phyloP scores from a whole-genome alignment of 1,140 invertebrate species.

The Philotrypesis tridentata region DNA sequence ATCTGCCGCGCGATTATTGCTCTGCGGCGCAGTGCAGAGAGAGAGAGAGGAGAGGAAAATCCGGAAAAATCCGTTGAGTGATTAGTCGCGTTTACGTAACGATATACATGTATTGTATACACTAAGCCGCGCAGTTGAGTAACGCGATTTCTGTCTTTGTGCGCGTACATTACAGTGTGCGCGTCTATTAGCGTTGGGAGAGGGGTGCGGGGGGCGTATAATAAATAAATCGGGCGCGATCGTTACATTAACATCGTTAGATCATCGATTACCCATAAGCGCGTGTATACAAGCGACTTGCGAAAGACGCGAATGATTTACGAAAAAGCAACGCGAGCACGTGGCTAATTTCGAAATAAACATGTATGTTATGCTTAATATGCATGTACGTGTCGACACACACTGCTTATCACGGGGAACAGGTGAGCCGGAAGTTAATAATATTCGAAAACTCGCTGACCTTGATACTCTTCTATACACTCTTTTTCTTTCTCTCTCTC shows the following conservation, averaged over 20 bases:
- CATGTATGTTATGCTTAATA: not conserved
- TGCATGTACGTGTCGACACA: not conserved
- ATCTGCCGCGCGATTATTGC: not conserved
- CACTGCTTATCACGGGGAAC: not conserved
- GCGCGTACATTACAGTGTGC: too few relatives aligned
- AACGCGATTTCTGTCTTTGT: not conserved
- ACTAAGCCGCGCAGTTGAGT: not conserved
- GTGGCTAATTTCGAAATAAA: conserved; percentile 3
- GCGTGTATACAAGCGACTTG: not conserved
- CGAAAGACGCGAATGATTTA: not conserved
- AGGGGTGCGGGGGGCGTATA: too few relatives aligned
- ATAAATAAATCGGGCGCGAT: not conserved
- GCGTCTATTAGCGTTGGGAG: too few relatives aligned
- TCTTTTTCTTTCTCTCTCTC: too few relatives aligned
- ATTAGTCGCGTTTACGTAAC: not conserved
- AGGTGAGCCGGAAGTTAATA: conserved; percentile 29
- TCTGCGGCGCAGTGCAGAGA: not conserved
- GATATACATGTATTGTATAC: too few relatives aligned
- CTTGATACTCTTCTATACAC: conserved; percentile 20
- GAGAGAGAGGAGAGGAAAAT: not conserved
- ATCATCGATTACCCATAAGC: not conserved
- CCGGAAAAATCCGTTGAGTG: not conserved
- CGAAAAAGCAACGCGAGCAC: too few relatives aligned
- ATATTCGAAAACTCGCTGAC: conserved; percentile 1
- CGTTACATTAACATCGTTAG: not conserved